These are phyloP conservation scores for Cyanistes caeruleus DNA, from an alignment of 2,113 vertebrate species.

Conservation along the genomic window DNA sequence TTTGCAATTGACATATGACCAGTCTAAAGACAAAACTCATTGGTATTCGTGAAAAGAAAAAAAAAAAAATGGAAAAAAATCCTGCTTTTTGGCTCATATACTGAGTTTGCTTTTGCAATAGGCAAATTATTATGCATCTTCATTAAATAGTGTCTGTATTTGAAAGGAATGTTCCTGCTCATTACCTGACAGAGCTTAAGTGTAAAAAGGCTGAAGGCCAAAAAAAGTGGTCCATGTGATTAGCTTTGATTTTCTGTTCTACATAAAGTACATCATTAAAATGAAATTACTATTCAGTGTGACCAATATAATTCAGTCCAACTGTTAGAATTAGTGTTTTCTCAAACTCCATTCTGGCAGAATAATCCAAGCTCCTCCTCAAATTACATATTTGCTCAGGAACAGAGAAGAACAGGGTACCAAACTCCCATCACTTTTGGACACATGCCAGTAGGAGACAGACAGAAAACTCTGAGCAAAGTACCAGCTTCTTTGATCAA, in stretches of 20 bases:
- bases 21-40: not conserved
- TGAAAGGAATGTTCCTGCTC: slow-evolving; percentile 35
- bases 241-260: slow-evolving; percentile 34
- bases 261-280: slow-evolving; percentile 30
- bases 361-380: not conserved
- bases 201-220: slow-evolving; percentile 45
- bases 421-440: not conserved
- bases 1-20: not conserved
- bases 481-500: not conserved
- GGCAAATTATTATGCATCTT: slow-evolving; percentile 26
- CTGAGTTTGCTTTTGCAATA: slow-evolving; percentile 22
- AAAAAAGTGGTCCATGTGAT: slow-evolving; percentile 17
- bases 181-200: slow-evolving; percentile 27
- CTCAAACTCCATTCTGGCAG: not conserved
- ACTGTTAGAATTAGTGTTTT: not conserved
- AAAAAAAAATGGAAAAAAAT: not conserved
- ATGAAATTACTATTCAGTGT: slow-evolving; percentile 40
- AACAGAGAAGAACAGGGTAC: not conserved
- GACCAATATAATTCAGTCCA: slow-evolving; percentile 24
- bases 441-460: not conserved
- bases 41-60: not conserved
- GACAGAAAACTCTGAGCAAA: not conserved
- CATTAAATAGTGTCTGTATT: slow-evolving; percentile 6
- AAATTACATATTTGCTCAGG: not conserved
- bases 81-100: not conserved